Percentiles rank a stretch among this genome's conserved stretches.
Evolutionary conservation across 2,888 invertebrate genomes (phyloP).

Genomic region (Erebia epiphron): DNA sequence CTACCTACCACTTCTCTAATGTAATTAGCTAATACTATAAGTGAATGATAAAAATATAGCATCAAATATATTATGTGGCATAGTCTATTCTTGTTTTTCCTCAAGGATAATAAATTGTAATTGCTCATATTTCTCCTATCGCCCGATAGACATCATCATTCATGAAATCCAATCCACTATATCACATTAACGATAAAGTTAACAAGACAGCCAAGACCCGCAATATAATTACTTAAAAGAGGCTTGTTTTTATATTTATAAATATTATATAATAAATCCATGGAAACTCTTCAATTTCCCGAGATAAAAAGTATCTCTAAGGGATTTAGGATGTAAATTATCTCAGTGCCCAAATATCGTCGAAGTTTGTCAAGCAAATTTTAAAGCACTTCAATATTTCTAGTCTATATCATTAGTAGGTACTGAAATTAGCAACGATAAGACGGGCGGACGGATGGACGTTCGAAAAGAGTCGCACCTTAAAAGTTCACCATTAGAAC

Average conservation of each 20-base stretch:
- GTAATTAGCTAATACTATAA: neutral
- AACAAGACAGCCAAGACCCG: slow-evolving; percentile 15
- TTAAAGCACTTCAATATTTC: too few species aligned
- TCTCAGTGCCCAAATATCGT: too few species aligned
- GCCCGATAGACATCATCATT: slow-evolving; percentile 30
- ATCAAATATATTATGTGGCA: slow-evolving; percentile 24
- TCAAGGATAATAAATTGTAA: slow-evolving; percentile 34
- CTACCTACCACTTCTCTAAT: too few species aligned
- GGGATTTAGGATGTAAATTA: too few species aligned
- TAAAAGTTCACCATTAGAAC: too few species aligned
- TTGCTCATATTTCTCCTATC: slow-evolving; percentile 34
- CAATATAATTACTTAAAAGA: neutral
- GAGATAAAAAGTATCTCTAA: too few species aligned
- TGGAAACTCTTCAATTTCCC: too few species aligned
- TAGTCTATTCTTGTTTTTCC: slow-evolving; percentile 23
- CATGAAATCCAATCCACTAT: slow-evolving; percentile 30
- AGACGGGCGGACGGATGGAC: too few species aligned
- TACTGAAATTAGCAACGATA: too few species aligned
- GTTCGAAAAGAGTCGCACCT: too few species aligned
- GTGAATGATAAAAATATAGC: neutral
- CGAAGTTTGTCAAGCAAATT: too few species aligned
- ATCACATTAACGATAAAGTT: slow-evolving; percentile 10
- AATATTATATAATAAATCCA: neutral
- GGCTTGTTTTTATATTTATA: neutral
- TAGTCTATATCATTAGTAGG: too few species aligned